Conservation (phyloP, 2,888 invertebrate genomes). For the Chaitophorus viminalis region DNA sequence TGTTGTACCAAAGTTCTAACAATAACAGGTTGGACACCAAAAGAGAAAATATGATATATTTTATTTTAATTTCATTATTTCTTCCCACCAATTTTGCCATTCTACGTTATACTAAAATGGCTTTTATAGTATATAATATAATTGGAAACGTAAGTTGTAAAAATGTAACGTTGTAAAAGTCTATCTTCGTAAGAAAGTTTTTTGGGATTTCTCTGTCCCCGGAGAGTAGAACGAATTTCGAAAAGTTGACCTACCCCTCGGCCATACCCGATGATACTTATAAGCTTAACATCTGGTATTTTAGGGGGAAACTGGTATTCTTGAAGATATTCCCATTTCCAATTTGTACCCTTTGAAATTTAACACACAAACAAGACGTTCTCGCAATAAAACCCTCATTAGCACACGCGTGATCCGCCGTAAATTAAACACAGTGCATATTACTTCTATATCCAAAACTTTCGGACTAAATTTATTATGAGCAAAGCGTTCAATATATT, state of each 20-base stretch:
- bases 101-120: too few species aligned
- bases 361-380: conserved; percentile 24
- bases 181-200: conserved; percentile 10
- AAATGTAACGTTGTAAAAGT: not conserved
- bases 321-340: not conserved
- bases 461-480: not conserved
- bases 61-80: not conserved
- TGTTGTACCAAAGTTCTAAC: too few species aligned
- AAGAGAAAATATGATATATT: not conserved
- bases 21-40: not conserved
- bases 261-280: conserved; percentile 1
- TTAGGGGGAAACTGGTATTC: not conserved
- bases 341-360: conserved; percentile 3
- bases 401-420: not conserved
- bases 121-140: not conserved
- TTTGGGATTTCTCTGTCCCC: not conserved
- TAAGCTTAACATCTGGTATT: not conserved
- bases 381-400: conserved; percentile 43
- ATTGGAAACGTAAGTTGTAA: conserved; percentile 22
- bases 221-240: not conserved
- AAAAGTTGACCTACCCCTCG: not conserved
- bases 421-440: not conserved
- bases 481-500: not conserved
- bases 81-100: not conserved
- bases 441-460: not conserved